Conservation (phyloP, 2,888 invertebrate species). For the Agrochola lota region DNA sequence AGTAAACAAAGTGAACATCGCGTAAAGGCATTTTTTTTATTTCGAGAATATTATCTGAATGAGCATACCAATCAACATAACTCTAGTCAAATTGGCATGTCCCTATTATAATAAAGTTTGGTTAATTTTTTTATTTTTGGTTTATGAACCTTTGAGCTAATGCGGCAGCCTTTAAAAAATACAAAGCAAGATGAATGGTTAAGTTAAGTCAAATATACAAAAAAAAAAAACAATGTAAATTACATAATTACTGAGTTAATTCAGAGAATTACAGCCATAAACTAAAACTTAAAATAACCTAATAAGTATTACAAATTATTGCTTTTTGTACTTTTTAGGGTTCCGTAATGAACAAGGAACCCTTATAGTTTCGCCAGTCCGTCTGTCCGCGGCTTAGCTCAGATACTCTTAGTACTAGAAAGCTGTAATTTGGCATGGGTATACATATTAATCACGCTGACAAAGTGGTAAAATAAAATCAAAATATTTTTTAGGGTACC, state of each 20-base stretch:
- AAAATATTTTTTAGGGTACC: too few species aligned
- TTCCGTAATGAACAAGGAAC: too few species aligned
- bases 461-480: too few species aligned
- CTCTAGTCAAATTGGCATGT: neutral
- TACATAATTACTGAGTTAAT: neutral
- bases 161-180: too few species aligned
- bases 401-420: too few species aligned
- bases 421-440: too few species aligned
- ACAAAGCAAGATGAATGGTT: neutral
- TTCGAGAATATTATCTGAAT: neutral
- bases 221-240: slow-evolving; percentile 2
- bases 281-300: neutral
- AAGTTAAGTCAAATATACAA: neutral
- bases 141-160: neutral
- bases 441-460: too few species aligned
- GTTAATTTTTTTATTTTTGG: neutral
- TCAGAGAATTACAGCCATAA: neutral
- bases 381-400: too few species aligned
- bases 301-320: neutral
- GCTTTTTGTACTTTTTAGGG: neutral
- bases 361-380: too few species aligned
- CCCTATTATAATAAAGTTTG: neutral
- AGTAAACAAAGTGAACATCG: neutral
- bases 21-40: neutral
- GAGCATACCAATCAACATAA: neutral